Evolutionary conservation across 2,797 vertebrate genomes (phyloP).

Genomic region (Pantherophis alleghaniensis): DNA sequence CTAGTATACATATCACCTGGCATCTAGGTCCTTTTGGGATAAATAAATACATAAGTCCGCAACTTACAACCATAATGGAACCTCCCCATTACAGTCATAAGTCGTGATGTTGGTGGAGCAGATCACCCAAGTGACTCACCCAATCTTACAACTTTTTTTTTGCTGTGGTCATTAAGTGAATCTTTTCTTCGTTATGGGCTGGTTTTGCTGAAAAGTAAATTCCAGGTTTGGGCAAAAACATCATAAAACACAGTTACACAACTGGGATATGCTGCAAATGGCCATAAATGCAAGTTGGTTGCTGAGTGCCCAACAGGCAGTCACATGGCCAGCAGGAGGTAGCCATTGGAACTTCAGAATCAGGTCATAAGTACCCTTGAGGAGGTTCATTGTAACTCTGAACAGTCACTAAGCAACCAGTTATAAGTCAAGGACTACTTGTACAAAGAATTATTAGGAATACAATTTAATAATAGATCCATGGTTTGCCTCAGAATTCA

Average conservation of each 20-base stretch:
- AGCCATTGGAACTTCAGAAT: neutral
- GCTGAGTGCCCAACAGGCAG: neutral
- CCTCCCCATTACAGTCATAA: neutral
- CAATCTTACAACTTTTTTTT: neutral
- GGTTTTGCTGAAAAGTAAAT: neutral
- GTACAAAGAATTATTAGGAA: neutral
- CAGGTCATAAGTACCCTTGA: neutral
- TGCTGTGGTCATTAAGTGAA: neutral
- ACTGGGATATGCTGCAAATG: neutral
- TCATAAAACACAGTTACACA: neutral
- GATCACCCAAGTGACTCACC: neutral
- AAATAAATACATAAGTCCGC: neutral
- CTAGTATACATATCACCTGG: neutral
- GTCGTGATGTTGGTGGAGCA: neutral
- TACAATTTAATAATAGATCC: neutral
- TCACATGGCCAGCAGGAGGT: neutral
- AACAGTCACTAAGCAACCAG: neutral
- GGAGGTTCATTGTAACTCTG: neutral
- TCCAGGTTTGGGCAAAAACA: neutral
- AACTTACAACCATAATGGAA: neutral
- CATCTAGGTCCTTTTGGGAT: neutral
- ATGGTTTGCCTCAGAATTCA: neutral
- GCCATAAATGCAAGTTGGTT: neutral
- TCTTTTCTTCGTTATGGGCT: neutral
- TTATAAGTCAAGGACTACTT: neutral